Percentiles rank a stretch among this genome's conserved stretches.
Conservation (phyloP, 1,140 invertebrate species). For the Drosophila parabipectinata region DNA sequence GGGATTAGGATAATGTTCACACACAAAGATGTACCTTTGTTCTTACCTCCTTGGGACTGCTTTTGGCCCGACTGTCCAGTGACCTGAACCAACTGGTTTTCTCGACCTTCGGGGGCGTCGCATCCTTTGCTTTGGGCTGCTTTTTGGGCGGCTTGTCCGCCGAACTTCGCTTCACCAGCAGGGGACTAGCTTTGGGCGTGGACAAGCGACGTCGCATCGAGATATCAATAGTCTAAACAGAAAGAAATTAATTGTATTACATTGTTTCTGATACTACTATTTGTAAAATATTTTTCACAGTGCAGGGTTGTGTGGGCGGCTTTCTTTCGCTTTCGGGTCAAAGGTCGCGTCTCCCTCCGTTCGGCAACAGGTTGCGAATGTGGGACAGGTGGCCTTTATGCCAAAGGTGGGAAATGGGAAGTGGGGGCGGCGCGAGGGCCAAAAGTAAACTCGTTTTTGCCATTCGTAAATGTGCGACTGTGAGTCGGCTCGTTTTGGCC, state of each 20-base stretch:
- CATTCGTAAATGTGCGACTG: conserved; percentile 49
- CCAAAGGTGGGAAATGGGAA: conserved; percentile 24
- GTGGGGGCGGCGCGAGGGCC: conserved; percentile 42
- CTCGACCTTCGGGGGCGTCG: conserved; percentile 61
- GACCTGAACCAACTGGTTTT: conserved; percentile 88
- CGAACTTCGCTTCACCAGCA: conserved; percentile 76
- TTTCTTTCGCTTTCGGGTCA: conserved; percentile 53
- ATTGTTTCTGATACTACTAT: no score
- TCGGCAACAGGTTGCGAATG: conserved; percentile 70
- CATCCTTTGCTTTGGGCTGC: conserved; percentile 41
- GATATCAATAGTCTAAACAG: conserved; percentile 71
- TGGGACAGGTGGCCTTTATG: conserved; percentile 79
- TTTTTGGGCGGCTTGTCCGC: conserved; percentile 75
- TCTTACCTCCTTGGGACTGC: conserved; percentile 71
- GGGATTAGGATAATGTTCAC: neutral
- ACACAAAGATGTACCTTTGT: no score
- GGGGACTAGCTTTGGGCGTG: conserved; percentile 89
- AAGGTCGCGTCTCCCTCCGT: conserved; percentile 42
- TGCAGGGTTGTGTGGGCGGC: conserved; percentile 1
- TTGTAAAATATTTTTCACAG: neutral
- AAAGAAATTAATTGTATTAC: neutral
- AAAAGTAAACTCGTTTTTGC: conserved; percentile 63
- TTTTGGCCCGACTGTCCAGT: conserved; percentile 85
- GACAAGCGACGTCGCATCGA: conserved; percentile 88
- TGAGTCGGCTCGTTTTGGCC: conserved; percentile 43